Percentiles rank a stretch among this genome's conserved stretches.
phyloP scores from a whole-genome alignment of 1,140 invertebrate genomes.

The Drosophila kikkawai region DNA sequence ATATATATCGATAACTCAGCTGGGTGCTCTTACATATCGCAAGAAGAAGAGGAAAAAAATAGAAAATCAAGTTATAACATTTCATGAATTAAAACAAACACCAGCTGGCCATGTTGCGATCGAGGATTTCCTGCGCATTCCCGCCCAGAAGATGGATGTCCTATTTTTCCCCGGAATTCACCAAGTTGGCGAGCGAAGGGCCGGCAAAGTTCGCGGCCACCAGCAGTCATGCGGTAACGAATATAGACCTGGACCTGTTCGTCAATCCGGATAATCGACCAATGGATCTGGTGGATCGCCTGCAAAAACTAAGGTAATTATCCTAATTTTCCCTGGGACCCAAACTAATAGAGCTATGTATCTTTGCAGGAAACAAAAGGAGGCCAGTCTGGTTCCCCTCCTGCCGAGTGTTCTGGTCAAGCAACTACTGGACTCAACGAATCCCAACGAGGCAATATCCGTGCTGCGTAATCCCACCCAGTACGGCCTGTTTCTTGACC shows the following conservation, averaged over 20 bases:
- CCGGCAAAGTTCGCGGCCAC: constrained; percentile 6
- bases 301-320: constrained; percentile 53
- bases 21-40: background rate
- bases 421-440: constrained; percentile 54
- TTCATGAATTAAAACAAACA: constrained; percentile 37
- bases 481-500: constrained; percentile 96
- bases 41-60: background rate
- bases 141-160: constrained; percentile 51
- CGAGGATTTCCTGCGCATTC: constrained; percentile 26
- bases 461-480: constrained; percentile 93
- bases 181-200: constrained; percentile 51
- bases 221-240: constrained; percentile 20
- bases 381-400: constrained; percentile 53
- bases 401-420: constrained; percentile 54
- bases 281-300: constrained; percentile 60
- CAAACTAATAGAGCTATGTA: background rate
- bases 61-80: constrained; percentile 23
- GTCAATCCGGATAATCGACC: constrained; percentile 57
- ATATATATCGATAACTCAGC: background rate
- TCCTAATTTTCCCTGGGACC: accelerated
- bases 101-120: constrained; percentile 45
- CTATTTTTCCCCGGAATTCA: constrained; percentile 65
- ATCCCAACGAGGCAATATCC: constrained; percentile 87
- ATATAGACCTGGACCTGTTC: constrained; percentile 59
- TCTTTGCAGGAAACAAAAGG: constrained; percentile 55